Base-by-base conservation (phyloP, 2,797 vertebrate genomes). In the Otolemur crassicaudatus region DNA sequence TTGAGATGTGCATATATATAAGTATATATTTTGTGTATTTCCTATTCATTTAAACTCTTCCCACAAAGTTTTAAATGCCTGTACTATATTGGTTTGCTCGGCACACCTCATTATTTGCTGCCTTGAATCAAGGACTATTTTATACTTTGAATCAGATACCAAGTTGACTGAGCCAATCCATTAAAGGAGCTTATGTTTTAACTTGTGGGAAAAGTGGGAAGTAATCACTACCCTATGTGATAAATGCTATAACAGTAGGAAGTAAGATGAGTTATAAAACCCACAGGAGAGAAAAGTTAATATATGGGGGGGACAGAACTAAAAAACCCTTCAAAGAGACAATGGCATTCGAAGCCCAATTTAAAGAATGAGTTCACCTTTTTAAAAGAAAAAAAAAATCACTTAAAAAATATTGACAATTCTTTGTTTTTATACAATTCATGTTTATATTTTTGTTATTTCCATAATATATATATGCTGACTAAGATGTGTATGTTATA, bases 11-110 rank as follows among this genome's bases (percentile, higher is more conserved):
- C 19, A 1, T 40, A 81, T 53, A 12, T 29, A n/a, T 81, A 65
- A 67, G 46, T 80, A 58, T 22, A n/a, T 63, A 93, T 83, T 91
- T 87, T 87, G 27, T 43, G 6, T 76, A 67, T 77, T 84, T 91
- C 3, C 13, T 69, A 85, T 34, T 37, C 27, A 86, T 20, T 86
- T 70, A 58, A 82, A 87, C 4, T 84, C 34, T 91, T 80, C 4
- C n/a, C 61, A 72, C 2, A 60, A 91, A 11, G 2, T 86, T 87
- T 87, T 49, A 23, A 69, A 69, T 85, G 19, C 1, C 37, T 27
- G 53, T 56, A 77, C 67, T 61, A 40, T 73, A 61, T n/a, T 80
- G 34, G 16, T 61, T 76, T 70, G 83, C 84, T 81, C 19, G 90
- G 53, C n/a, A 89, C 16, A 3, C 9, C 7, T 60, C 83, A 84